Percentiles rank a stretch among this genome's conserved stretches.
These are phyloP conservation scores for Phortica variegata DNA, from an alignment of 1,140 invertebrate genomes.

Conservation along the genomic window DNA sequence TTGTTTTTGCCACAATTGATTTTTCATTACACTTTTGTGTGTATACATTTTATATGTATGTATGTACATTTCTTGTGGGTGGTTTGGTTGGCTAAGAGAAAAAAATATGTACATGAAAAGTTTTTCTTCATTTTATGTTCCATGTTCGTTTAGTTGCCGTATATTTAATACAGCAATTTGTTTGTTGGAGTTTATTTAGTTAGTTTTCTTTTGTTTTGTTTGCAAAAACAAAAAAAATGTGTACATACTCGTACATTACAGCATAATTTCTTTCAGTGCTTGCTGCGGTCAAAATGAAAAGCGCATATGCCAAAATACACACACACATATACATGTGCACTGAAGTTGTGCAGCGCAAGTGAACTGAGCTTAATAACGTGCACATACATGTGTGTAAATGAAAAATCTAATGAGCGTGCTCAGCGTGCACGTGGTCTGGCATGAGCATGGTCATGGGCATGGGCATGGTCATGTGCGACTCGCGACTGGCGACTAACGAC, in stretches of 20 bases:
- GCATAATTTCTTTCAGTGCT: neutral
- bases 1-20: too few species aligned
- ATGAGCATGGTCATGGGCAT: too few species aligned
- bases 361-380: too few species aligned
- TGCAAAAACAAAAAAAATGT: neutral
- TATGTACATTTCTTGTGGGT: constrained; percentile 8
- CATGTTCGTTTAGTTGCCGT: neutral
- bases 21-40: too few species aligned
- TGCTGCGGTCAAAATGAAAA: neutral
- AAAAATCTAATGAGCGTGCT: too few species aligned
- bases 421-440: too few species aligned
- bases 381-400: too few species aligned
- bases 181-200: neutral
- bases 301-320: neutral
- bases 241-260: neutral
- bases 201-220: neutral
- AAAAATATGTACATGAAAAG: neutral
- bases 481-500: too few species aligned
- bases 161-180: neutral
- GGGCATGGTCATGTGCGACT: too few species aligned
- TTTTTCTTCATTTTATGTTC: neutral
- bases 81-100: neutral
- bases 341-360: too few species aligned
- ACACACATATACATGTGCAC: too few species aligned
- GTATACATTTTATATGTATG: constrained; percentile 1